These are phyloP conservation scores for Melanogrammus aeglefinus DNA, from an alignment of 2,797 vertebrate species.

Conservation along the genomic window DNA sequence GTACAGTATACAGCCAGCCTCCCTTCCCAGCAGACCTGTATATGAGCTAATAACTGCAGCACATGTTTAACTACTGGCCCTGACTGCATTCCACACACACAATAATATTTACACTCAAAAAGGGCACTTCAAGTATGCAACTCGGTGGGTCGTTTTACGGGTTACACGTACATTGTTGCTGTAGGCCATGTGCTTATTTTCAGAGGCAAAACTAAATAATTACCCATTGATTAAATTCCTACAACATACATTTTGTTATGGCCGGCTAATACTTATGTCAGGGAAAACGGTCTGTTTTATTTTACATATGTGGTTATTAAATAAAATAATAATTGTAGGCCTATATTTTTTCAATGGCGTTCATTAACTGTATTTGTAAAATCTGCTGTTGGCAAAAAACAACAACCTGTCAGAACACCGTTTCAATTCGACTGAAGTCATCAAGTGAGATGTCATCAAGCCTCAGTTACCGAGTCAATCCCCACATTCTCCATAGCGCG, in stretches of 20 bases:
- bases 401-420: background rate
- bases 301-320: background rate
- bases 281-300: background rate
- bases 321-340: background rate
- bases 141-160: slow-evolving; percentile 47
- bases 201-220: background rate
- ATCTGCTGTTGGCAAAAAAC: background rate
- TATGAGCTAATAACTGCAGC: slow-evolving; percentile 20
- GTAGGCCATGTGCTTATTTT: slow-evolving; percentile 17
- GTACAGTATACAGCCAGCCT: slow-evolving; percentile 9
- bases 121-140: slow-evolving; percentile 36
- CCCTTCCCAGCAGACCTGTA: slow-evolving; percentile 15
- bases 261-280: background rate
- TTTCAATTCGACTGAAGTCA: background rate
- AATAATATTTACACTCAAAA: slow-evolving; percentile 43
- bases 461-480: background rate
- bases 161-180: slow-evolving; percentile 39
- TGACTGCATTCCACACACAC: slow-evolving; percentile 52
- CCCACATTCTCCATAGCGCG: background rate
- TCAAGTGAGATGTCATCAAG: background rate
- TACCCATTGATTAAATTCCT: background rate
- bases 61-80: slow-evolving; percentile 44
- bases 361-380: background rate
- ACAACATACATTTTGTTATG: background rate
- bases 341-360: background rate